Percentiles rank a stretch among this genome's conserved stretches.
These are phyloP conservation scores for Copsychus sechellarum DNA, from an alignment of 2,113 vertebrate genomes.

Conservation along the genomic window DNA sequence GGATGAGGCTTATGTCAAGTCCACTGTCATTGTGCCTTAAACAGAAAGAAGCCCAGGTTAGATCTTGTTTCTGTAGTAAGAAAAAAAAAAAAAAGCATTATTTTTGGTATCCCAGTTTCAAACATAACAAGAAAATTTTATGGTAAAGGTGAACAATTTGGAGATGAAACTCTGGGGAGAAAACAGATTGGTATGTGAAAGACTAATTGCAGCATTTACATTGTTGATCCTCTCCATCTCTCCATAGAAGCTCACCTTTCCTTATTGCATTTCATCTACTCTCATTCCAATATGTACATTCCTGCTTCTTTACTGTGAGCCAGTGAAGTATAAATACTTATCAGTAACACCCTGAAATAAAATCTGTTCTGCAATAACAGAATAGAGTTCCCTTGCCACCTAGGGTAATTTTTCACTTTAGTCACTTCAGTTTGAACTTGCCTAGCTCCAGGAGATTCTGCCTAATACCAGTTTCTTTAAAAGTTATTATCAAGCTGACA, in stretches of 20 bases:
- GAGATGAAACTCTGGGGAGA: not conserved
- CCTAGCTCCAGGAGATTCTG: not conserved
- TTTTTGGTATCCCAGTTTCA: not conserved
- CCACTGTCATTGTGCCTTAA: not conserved
- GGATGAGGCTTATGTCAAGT: not conserved
- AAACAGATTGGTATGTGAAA: not conserved
- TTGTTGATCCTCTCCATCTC: not conserved
- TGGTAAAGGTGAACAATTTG: not conserved
- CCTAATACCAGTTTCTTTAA: not conserved
- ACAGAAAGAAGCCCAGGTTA: not conserved
- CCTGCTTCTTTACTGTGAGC: not conserved
- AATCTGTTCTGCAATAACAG: constrained; percentile 1
- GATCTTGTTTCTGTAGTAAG: not conserved
- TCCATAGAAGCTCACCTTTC: not conserved
- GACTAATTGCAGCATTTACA: not conserved
- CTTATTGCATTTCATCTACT: not conserved
- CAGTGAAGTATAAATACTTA: not conserved
- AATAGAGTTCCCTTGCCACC: not conserved
- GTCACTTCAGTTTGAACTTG: not conserved
- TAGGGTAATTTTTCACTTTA: not conserved
- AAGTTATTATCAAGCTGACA: not conserved
- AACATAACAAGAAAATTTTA: not conserved
- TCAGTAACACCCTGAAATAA: not conserved
- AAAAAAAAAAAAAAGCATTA: not conserved
- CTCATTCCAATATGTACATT: not conserved